A percentile compares a stretch with the other conserved stretches of the same genome.
phyloP scores from a whole-genome alignment of 2,888 invertebrate genomes.

The Phania funesta region DNA sequence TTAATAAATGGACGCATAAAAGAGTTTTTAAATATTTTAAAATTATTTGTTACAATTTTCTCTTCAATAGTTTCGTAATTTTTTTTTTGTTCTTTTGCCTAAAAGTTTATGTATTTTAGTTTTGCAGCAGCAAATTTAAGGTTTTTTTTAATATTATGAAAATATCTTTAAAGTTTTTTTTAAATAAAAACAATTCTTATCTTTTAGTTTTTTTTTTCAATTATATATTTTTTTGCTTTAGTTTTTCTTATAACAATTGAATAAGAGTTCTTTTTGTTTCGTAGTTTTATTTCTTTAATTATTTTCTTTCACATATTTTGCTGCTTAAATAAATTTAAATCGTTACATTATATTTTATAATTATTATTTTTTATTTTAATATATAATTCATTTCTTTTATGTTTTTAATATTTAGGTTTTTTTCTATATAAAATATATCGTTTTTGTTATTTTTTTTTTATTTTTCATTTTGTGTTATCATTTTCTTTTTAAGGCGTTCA shows the following conservation, averaged over 20 bases:
- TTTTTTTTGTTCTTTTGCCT: neutral
- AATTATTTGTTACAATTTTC: too few relatives aligned
- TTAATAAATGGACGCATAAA: too few relatives aligned
- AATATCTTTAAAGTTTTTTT: conserved; percentile 38
- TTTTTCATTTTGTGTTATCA: conserved; percentile 51
- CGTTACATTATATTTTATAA: conserved; percentile 55
- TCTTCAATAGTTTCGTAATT: too few relatives aligned
- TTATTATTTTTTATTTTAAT: conserved; percentile 47
- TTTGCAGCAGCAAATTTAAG: neutral
- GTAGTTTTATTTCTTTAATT: conserved; percentile 41
- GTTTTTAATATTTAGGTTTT: conserved; percentile 45
- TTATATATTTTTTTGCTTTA: conserved; percentile 70
- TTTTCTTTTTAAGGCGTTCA: conserved; percentile 64
- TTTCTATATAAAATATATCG: conserved; percentile 56
- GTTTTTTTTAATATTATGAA: conserved; percentile 29
- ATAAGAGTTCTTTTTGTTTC: conserved; percentile 66
- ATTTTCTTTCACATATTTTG: conserved; percentile 58
- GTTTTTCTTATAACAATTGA: conserved; percentile 71
- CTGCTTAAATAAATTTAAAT: conserved; percentile 58
- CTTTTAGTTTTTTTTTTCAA: conserved; percentile 56
- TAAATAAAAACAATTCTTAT: conserved; percentile 54
- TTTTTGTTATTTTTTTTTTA: conserved; percentile 33
- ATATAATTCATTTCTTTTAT: conserved; percentile 50
- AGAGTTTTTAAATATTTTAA: too few relatives aligned
- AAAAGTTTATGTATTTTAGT: neutral